A percentile compares a stretch with the other conserved stretches of the same genome.
Conservation (phyloP, 2,888 invertebrate species). For the Acanthococcus lagerstroemiae region DNA sequence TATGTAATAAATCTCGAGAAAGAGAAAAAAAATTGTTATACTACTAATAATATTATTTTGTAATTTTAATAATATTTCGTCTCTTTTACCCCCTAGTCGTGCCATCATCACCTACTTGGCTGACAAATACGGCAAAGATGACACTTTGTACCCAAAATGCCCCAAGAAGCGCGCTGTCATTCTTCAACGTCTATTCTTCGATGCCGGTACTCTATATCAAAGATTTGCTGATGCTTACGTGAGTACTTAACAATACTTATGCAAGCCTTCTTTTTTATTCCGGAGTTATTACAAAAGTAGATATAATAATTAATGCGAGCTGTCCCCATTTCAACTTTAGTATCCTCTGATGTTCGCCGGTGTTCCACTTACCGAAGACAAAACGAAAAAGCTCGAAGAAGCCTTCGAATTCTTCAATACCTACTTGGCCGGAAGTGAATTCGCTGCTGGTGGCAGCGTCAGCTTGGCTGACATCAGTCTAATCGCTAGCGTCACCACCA, state of each 20-base stretch:
- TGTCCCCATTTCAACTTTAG: constrained; percentile 41
- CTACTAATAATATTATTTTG: too few species aligned
- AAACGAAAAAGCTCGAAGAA: constrained; percentile 56
- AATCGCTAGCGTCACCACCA: constrained; percentile 57
- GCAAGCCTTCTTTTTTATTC: neutral
- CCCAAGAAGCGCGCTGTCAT: constrained; percentile 64
- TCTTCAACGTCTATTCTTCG: constrained; percentile 70
- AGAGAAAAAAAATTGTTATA: too few species aligned
- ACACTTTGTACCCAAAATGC: constrained; percentile 65
- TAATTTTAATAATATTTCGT: too few species aligned
- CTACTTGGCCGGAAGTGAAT: constrained; percentile 61
- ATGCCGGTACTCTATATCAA: constrained; percentile 62
- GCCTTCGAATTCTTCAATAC: constrained; percentile 58
- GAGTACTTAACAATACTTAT: constrained; percentile 42
- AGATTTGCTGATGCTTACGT: constrained; percentile 63
- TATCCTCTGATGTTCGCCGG: constrained; percentile 54
- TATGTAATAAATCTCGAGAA: neutral
- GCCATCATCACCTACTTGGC: constrained; percentile 71
- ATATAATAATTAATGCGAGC: neutral
- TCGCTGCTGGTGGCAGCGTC: constrained; percentile 58
- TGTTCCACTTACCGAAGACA: constrained; percentile 53
- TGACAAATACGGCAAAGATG: constrained; percentile 69
- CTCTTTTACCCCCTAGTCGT: constrained; percentile 47
- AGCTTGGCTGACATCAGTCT: constrained; percentile 69
- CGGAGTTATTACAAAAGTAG: neutral